These are phyloP conservation scores for Pao palembangensis DNA, from an alignment of 2,113 vertebrate species.

Conservation along the genomic window DNA sequence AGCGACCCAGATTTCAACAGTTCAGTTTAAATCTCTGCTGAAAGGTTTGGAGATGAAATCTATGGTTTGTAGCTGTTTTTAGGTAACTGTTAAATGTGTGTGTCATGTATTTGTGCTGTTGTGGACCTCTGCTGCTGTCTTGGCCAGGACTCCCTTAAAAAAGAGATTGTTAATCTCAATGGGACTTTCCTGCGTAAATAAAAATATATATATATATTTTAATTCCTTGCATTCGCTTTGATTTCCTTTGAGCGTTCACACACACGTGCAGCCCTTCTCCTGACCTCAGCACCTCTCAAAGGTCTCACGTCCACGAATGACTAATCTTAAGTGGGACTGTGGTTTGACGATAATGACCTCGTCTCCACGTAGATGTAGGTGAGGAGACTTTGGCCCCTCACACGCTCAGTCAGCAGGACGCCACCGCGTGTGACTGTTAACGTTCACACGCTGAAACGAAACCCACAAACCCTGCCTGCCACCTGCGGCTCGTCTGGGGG, in stretches of 20 bases:
- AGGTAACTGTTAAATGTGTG: too few species aligned
- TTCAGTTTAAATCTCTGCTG: too few species aligned
- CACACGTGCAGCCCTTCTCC: slow-evolving; percentile 8
- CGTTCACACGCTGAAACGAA: too few species aligned
- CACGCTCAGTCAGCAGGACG: not conserved
- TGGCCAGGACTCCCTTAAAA: too few species aligned
- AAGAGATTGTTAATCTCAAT: too few species aligned
- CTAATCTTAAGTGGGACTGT: slow-evolving; percentile 30
- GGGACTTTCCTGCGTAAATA: too few species aligned
- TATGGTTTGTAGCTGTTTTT: too few species aligned
- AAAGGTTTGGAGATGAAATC: too few species aligned
- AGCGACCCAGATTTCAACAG: slow-evolving; percentile 42
- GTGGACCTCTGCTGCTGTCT: too few species aligned
- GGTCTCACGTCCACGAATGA: not conserved
- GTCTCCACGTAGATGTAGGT: slow-evolving; percentile 23
- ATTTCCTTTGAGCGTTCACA: slow-evolving; percentile 38
- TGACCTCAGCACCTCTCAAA: not conserved
- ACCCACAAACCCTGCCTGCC: not conserved
- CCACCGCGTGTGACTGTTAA: too few species aligned
- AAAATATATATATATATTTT: too few species aligned
- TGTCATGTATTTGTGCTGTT: too few species aligned
- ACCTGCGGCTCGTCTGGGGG: not conserved
- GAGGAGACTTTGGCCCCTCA: slow-evolving; percentile 17
- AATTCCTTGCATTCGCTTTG: slow-evolving; percentile 23
- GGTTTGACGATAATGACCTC: slow-evolving; percentile 18